phyloP scores from a whole-genome alignment of 2,797 vertebrate genomes.

The Melanogrammus aeglefinus region DNA sequence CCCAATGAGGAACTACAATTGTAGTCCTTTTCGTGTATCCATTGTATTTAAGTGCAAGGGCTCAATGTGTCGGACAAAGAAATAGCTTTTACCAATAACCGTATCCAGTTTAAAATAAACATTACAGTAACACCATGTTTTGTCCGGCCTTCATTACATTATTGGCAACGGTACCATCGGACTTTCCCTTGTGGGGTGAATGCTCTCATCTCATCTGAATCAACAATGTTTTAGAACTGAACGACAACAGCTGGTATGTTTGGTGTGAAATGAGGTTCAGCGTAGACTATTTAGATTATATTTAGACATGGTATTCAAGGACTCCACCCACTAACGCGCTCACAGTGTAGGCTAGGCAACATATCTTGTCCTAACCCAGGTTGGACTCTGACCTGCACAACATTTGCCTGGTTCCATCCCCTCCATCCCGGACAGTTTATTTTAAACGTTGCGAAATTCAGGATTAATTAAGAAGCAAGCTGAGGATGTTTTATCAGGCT shows the following conservation, averaged over 20 bases:
- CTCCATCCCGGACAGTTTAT: background rate
- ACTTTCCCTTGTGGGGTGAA: background rate
- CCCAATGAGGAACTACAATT: background rate
- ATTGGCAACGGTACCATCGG: background rate
- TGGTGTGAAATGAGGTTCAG: background rate
- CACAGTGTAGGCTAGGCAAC: background rate
- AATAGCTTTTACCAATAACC: background rate
- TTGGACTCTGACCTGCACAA: background rate
- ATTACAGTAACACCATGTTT: background rate
- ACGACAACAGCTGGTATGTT: constrained; percentile 5
- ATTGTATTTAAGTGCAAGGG: background rate
- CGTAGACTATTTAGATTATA: background rate
- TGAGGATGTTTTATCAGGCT: background rate
- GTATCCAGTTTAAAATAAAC: background rate
- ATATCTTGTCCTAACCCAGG: background rate
- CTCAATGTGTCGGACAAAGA: background rate
- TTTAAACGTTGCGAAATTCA: background rate
- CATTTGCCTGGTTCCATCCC: background rate
- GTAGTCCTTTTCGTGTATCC: background rate
- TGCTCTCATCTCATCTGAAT: background rate
- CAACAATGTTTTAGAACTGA: background rate
- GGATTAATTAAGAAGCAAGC: background rate
- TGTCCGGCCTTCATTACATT: background rate
- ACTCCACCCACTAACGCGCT: background rate
- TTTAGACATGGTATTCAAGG: background rate